Base-by-base conservation (phyloP, 1,140 invertebrate genomes). In the Coboldia fuscipes region DNA sequence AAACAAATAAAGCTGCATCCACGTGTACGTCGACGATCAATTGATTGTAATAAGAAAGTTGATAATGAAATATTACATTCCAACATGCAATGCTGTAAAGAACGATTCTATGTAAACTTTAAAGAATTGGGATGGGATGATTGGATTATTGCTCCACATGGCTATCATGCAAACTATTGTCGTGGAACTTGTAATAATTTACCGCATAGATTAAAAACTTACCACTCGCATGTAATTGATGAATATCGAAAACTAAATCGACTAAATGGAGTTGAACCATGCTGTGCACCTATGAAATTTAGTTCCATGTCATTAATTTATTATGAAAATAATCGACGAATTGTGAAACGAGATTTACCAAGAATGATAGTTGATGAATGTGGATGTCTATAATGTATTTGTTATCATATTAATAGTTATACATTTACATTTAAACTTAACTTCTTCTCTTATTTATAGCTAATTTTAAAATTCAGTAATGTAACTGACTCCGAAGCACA, bases 361-460 rank as follows among this genome's bases (percentile, higher is more conserved):
- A 88, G 89, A 65, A 94, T 94, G 86, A 80, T 90, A 39, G 84
- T 93, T 20, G 84, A 92, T 56, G 82, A 92, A 62, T 96, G 89
- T 59, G 86, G 88, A 34, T 94, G 89, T 60, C 80, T 83, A 36
- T 90, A 70, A 58, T n/a, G n/a, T n/a, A n/a, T 30, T 28, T 28
- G n/a, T n/a, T n/a, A n/a, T n/a, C n/a, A n/a, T n/a, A n/a, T n/a
- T n/a, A n/a, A n/a, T n/a, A n/a, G n/a, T n/a, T n/a, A n/a, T n/a
- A n/a, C n/a, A n/a, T n/a, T n/a, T n/a, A n/a, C n/a, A n/a, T n/a
- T n/a, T n/a, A n/a, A n/a, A n/a, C n/a, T n/a, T n/a, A n/a, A n/a
- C n/a, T n/a, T n/a, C n/a, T n/a, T n/a, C n/a, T n/a, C n/a, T n/a
- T n/a, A n/a, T n/a, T n/a, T n/a, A n/a, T n/a, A n/a, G n/a, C n/a